Percentiles rank a stretch among this genome's conserved stretches.
These are phyloP conservation scores for Tanytarsus gracilentus DNA, from an alignment of 2,888 invertebrate species.

Conservation along the genomic window DNA sequence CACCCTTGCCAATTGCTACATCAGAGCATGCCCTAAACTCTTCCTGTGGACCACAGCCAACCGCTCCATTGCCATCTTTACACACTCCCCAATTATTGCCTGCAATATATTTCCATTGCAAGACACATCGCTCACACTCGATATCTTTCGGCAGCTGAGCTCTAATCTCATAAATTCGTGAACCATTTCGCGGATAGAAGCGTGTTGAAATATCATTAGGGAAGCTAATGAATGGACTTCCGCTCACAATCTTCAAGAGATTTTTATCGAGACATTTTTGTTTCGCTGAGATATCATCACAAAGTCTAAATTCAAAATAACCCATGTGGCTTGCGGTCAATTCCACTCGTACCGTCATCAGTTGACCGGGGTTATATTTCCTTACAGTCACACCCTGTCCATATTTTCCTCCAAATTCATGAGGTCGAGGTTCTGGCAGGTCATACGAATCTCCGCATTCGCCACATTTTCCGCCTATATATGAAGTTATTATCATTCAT, in stretches of 20 bases:
- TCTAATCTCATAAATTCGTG: constrained; percentile 67
- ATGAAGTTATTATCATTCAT: neutral
- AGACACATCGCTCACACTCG: constrained; percentile 69
- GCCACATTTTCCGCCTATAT: constrained; percentile 63
- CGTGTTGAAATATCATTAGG: constrained; percentile 49
- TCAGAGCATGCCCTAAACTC: constrained; percentile 81
- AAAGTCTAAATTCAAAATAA: constrained; percentile 75
- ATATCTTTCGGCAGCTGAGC: constrained; percentile 53
- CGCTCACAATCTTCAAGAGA: constrained; percentile 49
- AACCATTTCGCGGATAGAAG: constrained; percentile 69
- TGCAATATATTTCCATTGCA: constrained; percentile 84
- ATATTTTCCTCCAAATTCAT: constrained; percentile 76
- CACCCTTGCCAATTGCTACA: constrained; percentile 55
- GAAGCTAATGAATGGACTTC: constrained; percentile 39
- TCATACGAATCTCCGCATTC: constrained; percentile 84
- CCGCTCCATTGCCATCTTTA: constrained; percentile 61
- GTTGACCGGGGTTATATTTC: constrained; percentile 58
- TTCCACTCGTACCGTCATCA: constrained; percentile 66
- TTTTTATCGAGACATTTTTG: constrained; percentile 72
- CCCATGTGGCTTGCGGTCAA: constrained; percentile 83
- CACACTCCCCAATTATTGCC: constrained; percentile 78
- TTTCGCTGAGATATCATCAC: constrained; percentile 61
- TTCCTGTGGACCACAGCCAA: constrained; percentile 83
- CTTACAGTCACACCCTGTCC: constrained; percentile 73
- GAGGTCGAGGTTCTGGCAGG: constrained; percentile 56